Percentiles rank a stretch among this genome's conserved stretches.
Conservation (phyloP, 2,113 vertebrate genomes). For the Triplophysa tibetana region DNA sequence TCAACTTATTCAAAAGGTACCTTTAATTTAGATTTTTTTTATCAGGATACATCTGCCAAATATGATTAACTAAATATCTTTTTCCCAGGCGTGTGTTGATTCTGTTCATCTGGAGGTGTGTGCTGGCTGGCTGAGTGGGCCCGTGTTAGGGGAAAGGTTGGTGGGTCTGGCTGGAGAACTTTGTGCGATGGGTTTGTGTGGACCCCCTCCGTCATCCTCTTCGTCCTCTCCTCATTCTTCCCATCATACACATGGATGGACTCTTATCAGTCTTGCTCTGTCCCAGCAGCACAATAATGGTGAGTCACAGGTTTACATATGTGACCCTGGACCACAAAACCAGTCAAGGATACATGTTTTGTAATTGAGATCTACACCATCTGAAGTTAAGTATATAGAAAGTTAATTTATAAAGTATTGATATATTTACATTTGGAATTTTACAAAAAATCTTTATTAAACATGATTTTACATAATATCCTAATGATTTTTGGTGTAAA, state of each 20-base stretch:
- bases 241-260: constrained; percentile 80
- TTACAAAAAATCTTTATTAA: too few relatives aligned
- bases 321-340: too few relatives aligned
- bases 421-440: too few relatives aligned
- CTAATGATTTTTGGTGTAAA: too few relatives aligned
- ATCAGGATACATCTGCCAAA: neutral
- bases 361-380: too few relatives aligned
- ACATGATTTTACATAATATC: too few relatives aligned
- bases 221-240: constrained; percentile 57
- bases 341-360: too few relatives aligned
- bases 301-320: constrained; percentile 55
- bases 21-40: neutral
- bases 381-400: too few relatives aligned
- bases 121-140: constrained; percentile 86
- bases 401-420: too few relatives aligned
- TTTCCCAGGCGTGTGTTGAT: constrained; percentile 81
- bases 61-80: neutral
- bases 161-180: constrained; percentile 81
- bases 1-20: constrained; percentile 91
- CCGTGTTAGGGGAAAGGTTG: constrained; percentile 83
- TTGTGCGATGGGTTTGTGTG: constrained; percentile 73
- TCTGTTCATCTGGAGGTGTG: constrained; percentile 74
- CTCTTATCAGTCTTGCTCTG: constrained; percentile 85
- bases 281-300: constrained; percentile 85
- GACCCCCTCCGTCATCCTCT: constrained; percentile 37